Conservation (phyloP, 2,888 invertebrate genomes). For the Eilema sororculum region DNA sequence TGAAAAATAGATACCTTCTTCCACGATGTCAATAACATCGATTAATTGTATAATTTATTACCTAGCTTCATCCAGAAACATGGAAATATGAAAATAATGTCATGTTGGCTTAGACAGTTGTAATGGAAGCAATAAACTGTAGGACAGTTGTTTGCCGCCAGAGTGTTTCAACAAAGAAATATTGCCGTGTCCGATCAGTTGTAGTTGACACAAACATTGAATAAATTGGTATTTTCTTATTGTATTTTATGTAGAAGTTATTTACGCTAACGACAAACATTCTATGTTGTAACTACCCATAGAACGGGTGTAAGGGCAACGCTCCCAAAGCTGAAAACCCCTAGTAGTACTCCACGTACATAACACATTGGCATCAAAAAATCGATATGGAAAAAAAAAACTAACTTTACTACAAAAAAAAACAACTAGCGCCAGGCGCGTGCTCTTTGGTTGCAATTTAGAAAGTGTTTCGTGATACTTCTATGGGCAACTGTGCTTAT, state of each 20-base stretch:
- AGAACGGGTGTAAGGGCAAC: no score
- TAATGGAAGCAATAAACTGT: conserved; percentile 44
- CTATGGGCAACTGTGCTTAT: not conserved
- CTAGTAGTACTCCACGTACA: no score
- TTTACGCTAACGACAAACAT: not conserved
- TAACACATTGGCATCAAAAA: no score
- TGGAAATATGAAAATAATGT: conserved; percentile 4
- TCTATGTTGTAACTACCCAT: not conserved
- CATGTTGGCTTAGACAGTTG: conserved; percentile 29
- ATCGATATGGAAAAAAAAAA: no score
- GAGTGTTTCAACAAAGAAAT: conserved; percentile 37
- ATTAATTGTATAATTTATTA: conserved; percentile 14
- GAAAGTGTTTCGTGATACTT: not conserved
- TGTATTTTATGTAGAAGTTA: not conserved
- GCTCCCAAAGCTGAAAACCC: no score
- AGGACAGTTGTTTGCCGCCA: conserved; percentile 42
- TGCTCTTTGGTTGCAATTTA: no score
- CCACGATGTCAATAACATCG: not conserved
- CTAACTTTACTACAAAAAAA: no score
- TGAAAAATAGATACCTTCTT: not conserved
- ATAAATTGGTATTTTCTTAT: not conserved
- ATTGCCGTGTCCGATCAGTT: conserved; percentile 21
- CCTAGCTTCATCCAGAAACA: conserved; percentile 2
- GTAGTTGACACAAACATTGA: conserved; percentile 21
- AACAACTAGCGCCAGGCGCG: no score